phyloP scores from a whole-genome alignment of 2,888 invertebrate genomes.

The Ephialtes manifestator region DNA sequence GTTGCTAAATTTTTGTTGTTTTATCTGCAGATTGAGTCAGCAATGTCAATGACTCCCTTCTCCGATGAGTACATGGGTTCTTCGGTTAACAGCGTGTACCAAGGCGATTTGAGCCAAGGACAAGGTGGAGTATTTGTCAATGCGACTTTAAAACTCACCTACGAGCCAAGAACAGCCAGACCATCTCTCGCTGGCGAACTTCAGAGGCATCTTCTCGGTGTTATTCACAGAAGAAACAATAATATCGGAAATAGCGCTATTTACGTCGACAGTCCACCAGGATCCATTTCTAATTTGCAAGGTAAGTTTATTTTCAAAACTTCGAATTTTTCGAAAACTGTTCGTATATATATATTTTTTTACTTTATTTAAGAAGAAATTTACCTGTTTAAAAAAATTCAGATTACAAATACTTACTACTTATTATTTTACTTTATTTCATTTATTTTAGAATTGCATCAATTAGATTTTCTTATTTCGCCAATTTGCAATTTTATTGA shows the following conservation, averaged over 20 bases:
- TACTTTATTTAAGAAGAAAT: too few species aligned
- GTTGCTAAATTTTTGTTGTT: neutral
- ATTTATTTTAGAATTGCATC: too few species aligned
- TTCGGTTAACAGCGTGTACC: constrained; percentile 92
- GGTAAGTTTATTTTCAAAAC: constrained; percentile 85
- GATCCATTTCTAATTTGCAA: constrained; percentile 91
- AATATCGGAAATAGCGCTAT: constrained; percentile 95
- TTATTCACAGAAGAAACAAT: constrained; percentile 93
- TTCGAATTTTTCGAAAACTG: neutral
- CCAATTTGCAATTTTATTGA: too few species aligned
- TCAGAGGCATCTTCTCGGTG: constrained; percentile 94
- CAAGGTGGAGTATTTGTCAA: constrained; percentile 94
- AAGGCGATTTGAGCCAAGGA: constrained; percentile 90
- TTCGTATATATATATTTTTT: too few species aligned
- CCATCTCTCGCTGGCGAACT: constrained; percentile 91
- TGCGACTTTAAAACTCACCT: constrained; percentile 91
- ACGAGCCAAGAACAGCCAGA: constrained; percentile 88
- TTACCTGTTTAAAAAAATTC: too few species aligned
- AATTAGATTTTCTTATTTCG: too few species aligned
- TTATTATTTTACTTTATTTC: too few species aligned
- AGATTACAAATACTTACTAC: too few species aligned
- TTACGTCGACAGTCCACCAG: constrained; percentile 93
- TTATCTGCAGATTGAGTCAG: constrained; percentile 92
- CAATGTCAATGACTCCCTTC: constrained; percentile 97
- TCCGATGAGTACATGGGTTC: constrained; percentile 95